Evolutionary conservation across 2,888 invertebrate species (phyloP), one percentile per base, ranked within the genome.

Genomic region (Dexiosoma caninum): DNA sequence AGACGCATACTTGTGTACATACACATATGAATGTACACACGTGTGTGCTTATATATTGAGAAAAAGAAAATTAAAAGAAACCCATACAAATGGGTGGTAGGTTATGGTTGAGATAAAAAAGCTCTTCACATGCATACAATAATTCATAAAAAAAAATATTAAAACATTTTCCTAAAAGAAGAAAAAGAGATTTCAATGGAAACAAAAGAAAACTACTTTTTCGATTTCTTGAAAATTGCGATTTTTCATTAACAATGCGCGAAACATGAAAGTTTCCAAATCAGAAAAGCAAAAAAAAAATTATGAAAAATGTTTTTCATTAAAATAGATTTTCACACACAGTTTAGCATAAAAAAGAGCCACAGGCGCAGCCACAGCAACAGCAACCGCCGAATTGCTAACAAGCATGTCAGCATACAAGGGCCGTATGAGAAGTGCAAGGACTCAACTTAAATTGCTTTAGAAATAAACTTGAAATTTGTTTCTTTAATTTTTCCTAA

Each of bases 251-350:
- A 51, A 55, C 23, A 30, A 69, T 49, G 30, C 60, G 30, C 27
- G 55, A 79, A 78, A 62, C 60, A 74, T 60, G 55, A 78, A 79
- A 74, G 62, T 72, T 74, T 69, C 57, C n/a, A 76, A 46, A 75
- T 64, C 55, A 74, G n/a, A 59, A 30, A 46, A 12, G 12, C 12
- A n/a, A 32, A 23, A 55, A 72, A 60, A 32, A 51, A 51, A 46
- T 35, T 60, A 76, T 67, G 67, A 72, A 77, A 77, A 81, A 77
- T 77, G 62, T 21, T 79, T 74, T 74, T 74, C 79, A 79, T 79
- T 79, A 79, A 70, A 74, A 64, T 74, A 79, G 79, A 79, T 79
- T 74, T 78, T 78, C 72, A 74, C 78, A 78, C 78, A 78, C 78
- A 69, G 74, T 74, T 74, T 74, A 79, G 62, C 69, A 57, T 42